Evolutionary conservation across 2,888 invertebrate genomes (phyloP).

Genomic region (Aleiodes leptofemur): DNA sequence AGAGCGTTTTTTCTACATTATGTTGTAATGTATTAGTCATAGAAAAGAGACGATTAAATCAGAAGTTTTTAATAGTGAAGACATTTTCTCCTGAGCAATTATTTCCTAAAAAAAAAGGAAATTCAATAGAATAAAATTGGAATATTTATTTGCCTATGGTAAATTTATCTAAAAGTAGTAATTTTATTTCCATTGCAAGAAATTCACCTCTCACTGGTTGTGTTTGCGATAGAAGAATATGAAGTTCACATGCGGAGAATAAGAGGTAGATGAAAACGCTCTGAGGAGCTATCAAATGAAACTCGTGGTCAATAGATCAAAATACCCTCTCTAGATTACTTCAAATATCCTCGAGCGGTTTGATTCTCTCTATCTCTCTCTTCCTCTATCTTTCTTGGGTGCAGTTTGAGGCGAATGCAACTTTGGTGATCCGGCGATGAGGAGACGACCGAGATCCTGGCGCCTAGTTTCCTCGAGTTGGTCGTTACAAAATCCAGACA

Average conservation of each 20-base stretch:
- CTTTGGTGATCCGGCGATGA: conserved; percentile 2
- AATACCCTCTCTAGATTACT: conserved; percentile 39
- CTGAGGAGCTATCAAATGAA: conserved; percentile 23
- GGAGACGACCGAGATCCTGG: conserved; percentile 10
- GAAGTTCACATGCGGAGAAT: conserved; percentile 31
- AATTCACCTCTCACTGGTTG: not conserved
- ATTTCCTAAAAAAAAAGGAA: too few species aligned
- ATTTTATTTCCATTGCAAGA: too few species aligned
- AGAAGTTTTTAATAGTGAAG: too few species aligned
- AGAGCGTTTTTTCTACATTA: too few species aligned
- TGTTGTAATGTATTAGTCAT: too few species aligned
- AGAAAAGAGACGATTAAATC: too few species aligned
- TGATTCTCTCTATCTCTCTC: not conserved
- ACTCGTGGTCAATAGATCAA: conserved; percentile 54
- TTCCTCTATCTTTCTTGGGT: conserved; percentile 4
- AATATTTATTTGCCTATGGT: too few species aligned
- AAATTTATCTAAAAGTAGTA: too few species aligned
- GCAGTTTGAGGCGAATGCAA: not conserved
- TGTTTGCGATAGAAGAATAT: conserved; percentile 13
- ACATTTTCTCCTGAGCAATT: too few species aligned
- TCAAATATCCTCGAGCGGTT: conserved; percentile 25
- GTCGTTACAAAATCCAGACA: conserved; percentile 13
- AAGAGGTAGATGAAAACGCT: conserved; percentile 19
- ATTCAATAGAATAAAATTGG: too few species aligned
- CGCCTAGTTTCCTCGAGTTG: conserved; percentile 6